Evolutionary conservation across 2,113 vertebrate genomes (phyloP).

Genomic region (Zosterops japonicus): DNA sequence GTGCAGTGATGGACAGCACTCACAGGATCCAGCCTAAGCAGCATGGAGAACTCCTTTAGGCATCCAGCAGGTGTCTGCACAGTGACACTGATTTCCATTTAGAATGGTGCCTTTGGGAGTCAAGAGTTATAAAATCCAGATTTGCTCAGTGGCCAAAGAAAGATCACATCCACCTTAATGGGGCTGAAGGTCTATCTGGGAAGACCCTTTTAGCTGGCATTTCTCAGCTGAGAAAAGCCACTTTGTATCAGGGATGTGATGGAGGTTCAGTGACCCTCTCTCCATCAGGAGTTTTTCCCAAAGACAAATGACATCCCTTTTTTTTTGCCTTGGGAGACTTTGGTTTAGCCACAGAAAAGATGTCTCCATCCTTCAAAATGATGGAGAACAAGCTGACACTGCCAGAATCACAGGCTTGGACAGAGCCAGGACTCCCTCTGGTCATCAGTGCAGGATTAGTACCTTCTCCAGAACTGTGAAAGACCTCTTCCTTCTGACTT

Average conservation of each 20-base stretch:
- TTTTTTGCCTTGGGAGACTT: background rate
- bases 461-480: slow-evolving; percentile 32
- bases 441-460: background rate
- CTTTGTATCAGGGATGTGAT: background rate
- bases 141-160: background rate
- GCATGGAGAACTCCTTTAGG: background rate
- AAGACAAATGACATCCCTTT: background rate
- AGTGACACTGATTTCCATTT: background rate
- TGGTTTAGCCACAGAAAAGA: background rate
- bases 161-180: background rate
- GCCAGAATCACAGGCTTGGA: background rate
- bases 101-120: background rate
- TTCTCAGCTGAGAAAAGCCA: background rate
- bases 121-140: background rate
- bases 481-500: background rate
- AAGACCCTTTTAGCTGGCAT: background rate
- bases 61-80: background rate
- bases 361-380: background rate
- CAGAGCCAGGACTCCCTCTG: background rate
- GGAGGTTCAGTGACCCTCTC: background rate
- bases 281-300: background rate
- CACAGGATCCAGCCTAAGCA: rapidly evolving
- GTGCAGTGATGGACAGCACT: background rate
- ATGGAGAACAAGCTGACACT: background rate
- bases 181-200: background rate